Conservation (phyloP, 2,888 invertebrate genomes). For the Eueremaeus valkanovi region DNA sequence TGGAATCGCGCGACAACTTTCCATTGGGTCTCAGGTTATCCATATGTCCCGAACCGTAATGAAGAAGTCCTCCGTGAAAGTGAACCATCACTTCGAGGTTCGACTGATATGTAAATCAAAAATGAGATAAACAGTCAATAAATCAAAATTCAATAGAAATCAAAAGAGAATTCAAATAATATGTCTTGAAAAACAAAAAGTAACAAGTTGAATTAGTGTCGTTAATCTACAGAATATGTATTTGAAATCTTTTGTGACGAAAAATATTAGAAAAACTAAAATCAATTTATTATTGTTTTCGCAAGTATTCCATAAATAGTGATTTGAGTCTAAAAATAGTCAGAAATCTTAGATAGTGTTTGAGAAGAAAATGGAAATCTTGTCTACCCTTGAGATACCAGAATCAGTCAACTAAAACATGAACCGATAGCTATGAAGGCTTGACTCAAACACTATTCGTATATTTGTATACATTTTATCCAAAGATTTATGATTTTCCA, state of each 20-base stretch:
- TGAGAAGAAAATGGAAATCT: background rate
- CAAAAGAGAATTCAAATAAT: background rate
- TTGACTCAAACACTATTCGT: background rate
- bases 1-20: constrained; percentile 68
- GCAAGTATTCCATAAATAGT: background rate
- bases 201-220: too few relatives aligned
- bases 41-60: constrained; percentile 45
- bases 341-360: background rate
- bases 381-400: background rate
- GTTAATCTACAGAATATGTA: too few relatives aligned
- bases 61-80: constrained; percentile 50
- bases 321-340: background rate
- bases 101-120: too few relatives aligned
- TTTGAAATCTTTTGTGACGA: too few relatives aligned
- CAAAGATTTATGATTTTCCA: background rate
- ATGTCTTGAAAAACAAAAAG: background rate
- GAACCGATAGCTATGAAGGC: background rate
- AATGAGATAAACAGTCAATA: background rate
- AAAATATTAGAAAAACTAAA: background rate
- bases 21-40: constrained; percentile 65
- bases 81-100: constrained; percentile 50
- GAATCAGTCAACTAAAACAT: background rate
- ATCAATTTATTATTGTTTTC: background rate
- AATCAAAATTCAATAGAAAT: too few relatives aligned
- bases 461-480: background rate